Percentiles rank a stretch among this genome's conserved stretches.
These are phyloP conservation scores for Hyperoplus lanceolatus DNA, from an alignment of 2,797 vertebrate species.

Conservation along the genomic window DNA sequence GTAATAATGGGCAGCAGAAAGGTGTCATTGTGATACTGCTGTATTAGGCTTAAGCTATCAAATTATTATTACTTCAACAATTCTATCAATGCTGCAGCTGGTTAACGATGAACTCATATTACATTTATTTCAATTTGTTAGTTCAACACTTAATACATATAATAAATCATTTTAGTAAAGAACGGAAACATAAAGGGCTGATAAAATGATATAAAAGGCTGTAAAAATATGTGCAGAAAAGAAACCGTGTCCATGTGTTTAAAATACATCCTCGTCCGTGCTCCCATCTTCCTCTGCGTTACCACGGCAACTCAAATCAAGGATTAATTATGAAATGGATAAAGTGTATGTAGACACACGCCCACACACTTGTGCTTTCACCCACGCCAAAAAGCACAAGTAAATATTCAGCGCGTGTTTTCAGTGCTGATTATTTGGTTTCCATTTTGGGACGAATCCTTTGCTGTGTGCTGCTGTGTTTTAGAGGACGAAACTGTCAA, in stretches of 20 bases:
- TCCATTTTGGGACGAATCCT: not conserved
- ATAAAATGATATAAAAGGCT: not conserved
- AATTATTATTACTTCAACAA: too few relatives aligned
- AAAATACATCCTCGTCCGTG: conserved; percentile 11
- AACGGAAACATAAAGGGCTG: not conserved
- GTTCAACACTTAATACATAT: too few relatives aligned
- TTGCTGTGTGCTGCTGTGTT: not conserved
- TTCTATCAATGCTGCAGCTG: too few relatives aligned
- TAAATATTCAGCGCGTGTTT: not conserved
- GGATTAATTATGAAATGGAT: conserved; percentile 67
- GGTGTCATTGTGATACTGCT: too few relatives aligned
- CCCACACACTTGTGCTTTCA: not conserved
- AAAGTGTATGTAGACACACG: conserved; percentile 27
- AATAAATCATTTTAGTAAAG: not conserved
- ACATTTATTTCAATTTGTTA: too few relatives aligned
- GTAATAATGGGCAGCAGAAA: too few relatives aligned
- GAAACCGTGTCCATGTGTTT: not conserved
- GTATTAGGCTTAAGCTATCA: too few relatives aligned
- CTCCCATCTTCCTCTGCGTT: conserved; percentile 58
- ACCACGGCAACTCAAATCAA: conserved; percentile 76
- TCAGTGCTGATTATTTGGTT: not conserved
- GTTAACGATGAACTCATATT: too few relatives aligned
- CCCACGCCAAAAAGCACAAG: conserved; percentile 6
- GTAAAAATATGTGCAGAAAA: not conserved
- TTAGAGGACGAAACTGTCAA: not conserved